Evolutionary conservation across 2,113 vertebrate species (phyloP).

Genomic region (Bothrops jararaca): DNA sequence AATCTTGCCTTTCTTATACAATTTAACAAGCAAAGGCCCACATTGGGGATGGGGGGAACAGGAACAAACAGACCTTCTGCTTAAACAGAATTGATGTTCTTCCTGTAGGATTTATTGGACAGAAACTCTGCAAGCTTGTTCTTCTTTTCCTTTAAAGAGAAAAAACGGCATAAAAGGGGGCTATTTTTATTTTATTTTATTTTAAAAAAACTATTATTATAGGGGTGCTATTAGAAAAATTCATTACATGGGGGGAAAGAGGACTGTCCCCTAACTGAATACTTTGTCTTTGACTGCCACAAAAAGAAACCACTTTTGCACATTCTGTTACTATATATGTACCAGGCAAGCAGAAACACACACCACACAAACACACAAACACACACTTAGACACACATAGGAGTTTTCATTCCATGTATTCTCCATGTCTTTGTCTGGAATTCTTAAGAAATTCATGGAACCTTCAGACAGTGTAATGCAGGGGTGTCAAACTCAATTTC

Average conservation of each 20-base stretch:
- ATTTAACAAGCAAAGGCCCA: background rate
- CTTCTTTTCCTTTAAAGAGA: constrained; percentile 34
- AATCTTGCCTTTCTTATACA: constrained; percentile 40
- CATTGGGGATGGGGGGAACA: background rate
- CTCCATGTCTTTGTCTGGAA: background rate
- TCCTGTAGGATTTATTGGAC: background rate
- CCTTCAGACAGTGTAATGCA: background rate
- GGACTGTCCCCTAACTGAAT: background rate
- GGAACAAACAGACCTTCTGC: too few relatives aligned
- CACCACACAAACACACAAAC: background rate
- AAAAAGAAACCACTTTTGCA: background rate
- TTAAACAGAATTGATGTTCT: background rate
- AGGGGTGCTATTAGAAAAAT: constrained; percentile 44
- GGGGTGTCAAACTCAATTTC: too few relatives aligned
- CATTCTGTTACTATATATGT: background rate
- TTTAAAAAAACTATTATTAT: constrained; percentile 46
- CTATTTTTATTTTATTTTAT: constrained; percentile 23
- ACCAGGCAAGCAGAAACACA: background rate
- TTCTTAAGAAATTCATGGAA: background rate
- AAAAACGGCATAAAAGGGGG: constrained; percentile 60
- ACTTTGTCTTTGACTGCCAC: background rate
- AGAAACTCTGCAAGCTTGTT: background rate
- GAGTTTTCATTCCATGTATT: background rate
- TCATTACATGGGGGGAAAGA: constrained; percentile 43
- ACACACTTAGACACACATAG: background rate